phyloP scores from a whole-genome alignment of 1,140 invertebrate genomes.

The Cecropterus lyciades region DNA sequence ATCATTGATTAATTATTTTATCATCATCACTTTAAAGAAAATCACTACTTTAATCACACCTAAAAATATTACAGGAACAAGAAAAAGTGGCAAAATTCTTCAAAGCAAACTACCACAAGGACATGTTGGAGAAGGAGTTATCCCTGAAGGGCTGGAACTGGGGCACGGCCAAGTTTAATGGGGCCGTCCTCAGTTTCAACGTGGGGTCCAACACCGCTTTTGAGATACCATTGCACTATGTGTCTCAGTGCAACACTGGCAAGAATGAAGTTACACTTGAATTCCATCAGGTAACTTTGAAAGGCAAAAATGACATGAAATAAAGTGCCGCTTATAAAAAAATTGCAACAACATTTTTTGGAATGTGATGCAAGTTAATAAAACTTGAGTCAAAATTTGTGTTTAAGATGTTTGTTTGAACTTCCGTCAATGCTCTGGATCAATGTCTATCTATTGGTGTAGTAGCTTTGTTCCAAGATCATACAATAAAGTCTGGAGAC shows the following conservation, averaged over 20 bases:
- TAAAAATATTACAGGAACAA: slow-evolving; percentile 85
- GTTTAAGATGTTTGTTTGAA: too few species aligned
- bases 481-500: too few species aligned
- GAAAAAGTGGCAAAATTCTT: slow-evolving; percentile 95
- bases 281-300: slow-evolving; percentile 93
- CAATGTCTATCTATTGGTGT: too few species aligned
- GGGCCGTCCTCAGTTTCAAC: slow-evolving; percentile 96
- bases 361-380: too few species aligned
- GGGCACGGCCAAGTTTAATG: slow-evolving; percentile 97
- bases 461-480: too few species aligned
- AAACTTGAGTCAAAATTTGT: too few species aligned
- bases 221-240: slow-evolving; percentile 98
- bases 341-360: too few species aligned
- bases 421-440: too few species aligned
- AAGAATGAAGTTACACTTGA: slow-evolving; percentile 99
- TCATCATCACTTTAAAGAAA: too few species aligned
- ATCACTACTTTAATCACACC: slow-evolving; percentile 39
- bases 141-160: slow-evolving; percentile 99
- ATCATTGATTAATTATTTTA: too few species aligned
- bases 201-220: slow-evolving; percentile 95
- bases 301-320: too few species aligned
- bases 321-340: too few species aligned
- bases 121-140: slow-evolving; percentile 96
- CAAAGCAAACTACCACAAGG: slow-evolving; percentile 92
- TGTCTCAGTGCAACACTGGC: slow-evolving; percentile 97